Base-by-base conservation (phyloP, 2,113 vertebrate genomes). In the Lophochroa leadbeateri region DNA sequence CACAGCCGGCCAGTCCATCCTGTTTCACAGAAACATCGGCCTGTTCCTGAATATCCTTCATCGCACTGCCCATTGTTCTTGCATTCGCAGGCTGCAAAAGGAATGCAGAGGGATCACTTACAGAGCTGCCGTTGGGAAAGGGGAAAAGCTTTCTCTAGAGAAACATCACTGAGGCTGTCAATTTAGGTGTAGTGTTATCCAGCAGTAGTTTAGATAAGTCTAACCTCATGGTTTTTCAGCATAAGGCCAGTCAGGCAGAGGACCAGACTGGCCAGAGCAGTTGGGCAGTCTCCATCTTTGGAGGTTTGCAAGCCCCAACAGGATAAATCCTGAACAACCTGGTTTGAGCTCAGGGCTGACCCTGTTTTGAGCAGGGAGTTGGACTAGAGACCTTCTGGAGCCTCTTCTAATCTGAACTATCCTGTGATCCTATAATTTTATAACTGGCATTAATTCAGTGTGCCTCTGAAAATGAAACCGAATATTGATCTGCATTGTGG, bases 1-100 rank as follows among this genome's bases (percentile, higher is more conserved):
- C 99, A 99, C 41, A 94, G 97, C 17, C 39, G 92, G 44, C 99
- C 99, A 0, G 98, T 98, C 99, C 99, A 99, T 60, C 99, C 99
- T 0, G 96, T 94, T 24, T 99, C 98, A 90, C 99, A 99, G 96
- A 99, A 95, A 86, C 99, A 99, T 19, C 76, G 85, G 10, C 99
- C 99, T 0, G 98, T 98, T 43, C 99, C 99, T 1, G 76, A 92
- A n/a, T 85, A 82, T 2, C 99, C 98, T 2, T 98, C 98, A 0
- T 99, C 98, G 29, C 99, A 99, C 71, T 98, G 97, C 14, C 99
- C 99, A 0, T 98, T 98, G 53, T 96, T 97, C 1, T 98, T 98
- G 96, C 99, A 99, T 75, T 98, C 97, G 14, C 99, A 99, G 60
- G 96, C 99, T 99, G 97, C 39, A 91, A 94, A 80, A 81, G 27